Percentiles rank a stretch among this genome's conserved stretches.
phyloP scores from a whole-genome alignment of 2,113 vertebrate species.

The Saccopteryx leptura region DNA sequence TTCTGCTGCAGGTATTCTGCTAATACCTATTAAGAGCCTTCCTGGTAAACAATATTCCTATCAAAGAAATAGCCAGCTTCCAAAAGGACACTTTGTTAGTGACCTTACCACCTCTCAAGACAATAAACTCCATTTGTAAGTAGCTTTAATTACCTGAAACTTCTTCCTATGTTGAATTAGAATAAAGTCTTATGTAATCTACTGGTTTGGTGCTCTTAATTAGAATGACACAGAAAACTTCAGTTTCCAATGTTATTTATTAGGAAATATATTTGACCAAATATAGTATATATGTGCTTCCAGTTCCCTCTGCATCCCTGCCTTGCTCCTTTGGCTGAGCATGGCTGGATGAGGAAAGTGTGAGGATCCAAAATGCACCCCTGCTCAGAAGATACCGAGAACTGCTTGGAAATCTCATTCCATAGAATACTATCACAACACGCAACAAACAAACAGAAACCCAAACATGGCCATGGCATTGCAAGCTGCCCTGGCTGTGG shows the following conservation, averaged over 20 bases:
- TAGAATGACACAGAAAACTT: neutral
- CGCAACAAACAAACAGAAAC: neutral
- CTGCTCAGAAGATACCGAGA: neutral
- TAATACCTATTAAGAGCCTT: neutral
- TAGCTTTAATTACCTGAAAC: slow-evolving; percentile 24
- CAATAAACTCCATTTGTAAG: neutral
- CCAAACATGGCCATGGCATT: accelerated
- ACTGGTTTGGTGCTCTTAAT: neutral
- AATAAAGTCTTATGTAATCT: neutral
- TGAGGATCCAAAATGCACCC: neutral
- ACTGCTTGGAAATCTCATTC: neutral
- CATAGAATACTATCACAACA: neutral
- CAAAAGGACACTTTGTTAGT: neutral
- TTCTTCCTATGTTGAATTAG: neutral
- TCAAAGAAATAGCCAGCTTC: neutral
- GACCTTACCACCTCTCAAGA: neutral
- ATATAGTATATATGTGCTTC: slow-evolving; percentile 33
- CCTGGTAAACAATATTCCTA: neutral
- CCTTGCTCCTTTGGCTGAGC: neutral
- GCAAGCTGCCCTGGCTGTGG: neutral
- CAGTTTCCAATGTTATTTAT: neutral
- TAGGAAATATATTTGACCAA: slow-evolving; percentile 1
- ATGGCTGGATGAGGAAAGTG: neutral
- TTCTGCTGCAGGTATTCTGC: neutral
- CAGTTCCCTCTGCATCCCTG: neutral